phyloP scores from a whole-genome alignment of 2,113 vertebrate genomes.

The Caranx melampygus region DNA sequence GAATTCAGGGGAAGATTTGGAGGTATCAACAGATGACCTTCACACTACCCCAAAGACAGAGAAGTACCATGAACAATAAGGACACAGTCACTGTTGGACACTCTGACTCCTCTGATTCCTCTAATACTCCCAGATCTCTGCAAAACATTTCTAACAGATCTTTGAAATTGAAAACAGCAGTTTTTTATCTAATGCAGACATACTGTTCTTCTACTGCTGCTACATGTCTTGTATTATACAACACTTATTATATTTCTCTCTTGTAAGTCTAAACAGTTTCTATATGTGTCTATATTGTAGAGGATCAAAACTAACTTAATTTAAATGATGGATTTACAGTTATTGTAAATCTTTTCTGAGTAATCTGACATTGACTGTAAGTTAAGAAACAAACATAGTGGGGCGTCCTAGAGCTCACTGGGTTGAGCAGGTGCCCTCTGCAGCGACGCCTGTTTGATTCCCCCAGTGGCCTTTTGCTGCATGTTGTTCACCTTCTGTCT shows the following conservation, averaged over 20 bases:
- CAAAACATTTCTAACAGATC: not conserved
- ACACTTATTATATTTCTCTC: too few species aligned
- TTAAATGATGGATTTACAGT: not conserved
- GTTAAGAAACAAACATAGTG: not conserved
- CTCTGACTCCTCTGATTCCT: not conserved
- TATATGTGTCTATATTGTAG: not conserved
- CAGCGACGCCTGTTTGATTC: too few species aligned
- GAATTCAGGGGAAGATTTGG: not conserved
- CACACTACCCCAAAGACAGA: not conserved
- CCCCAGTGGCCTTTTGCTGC: too few species aligned
- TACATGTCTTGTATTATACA: too few species aligned
- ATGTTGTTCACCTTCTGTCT: too few species aligned
- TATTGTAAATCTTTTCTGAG: not conserved
- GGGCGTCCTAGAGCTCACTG: too few species aligned
- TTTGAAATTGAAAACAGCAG: not conserved
- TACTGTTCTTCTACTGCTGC: too few species aligned
- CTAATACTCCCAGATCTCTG: not conserved
- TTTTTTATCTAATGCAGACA: not conserved
- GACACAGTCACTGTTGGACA: not conserved
- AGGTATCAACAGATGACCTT: slow-evolving; percentile 10
- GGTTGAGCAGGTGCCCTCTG: too few species aligned
- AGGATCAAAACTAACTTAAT: not conserved
- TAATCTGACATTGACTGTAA: not conserved
- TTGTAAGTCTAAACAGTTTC: too few species aligned
- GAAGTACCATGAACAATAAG: not conserved